phyloP scores from a whole-genome alignment of 1,140 invertebrate species.

The Apis cerana region DNA sequence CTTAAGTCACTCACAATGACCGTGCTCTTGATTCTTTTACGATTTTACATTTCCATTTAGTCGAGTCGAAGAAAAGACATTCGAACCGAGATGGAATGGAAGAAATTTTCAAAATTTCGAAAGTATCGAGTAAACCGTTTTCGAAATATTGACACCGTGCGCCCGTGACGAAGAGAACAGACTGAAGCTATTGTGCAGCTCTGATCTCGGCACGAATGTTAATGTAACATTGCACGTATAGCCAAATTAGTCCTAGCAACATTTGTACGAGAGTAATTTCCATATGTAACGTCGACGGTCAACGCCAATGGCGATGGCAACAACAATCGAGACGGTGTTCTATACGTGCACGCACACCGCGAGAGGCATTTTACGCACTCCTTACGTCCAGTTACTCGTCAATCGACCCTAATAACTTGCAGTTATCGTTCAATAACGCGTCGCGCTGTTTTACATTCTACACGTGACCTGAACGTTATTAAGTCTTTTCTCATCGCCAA shows the following conservation, averaged over 20 bases:
- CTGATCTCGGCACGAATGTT: slow-evolving; percentile 45
- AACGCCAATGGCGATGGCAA: slow-evolving; percentile 64
- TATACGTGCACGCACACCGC: slow-evolving; percentile 64
- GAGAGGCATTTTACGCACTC: slow-evolving; percentile 70
- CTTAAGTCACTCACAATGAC: background rate
- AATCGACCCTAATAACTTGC: slow-evolving; percentile 77
- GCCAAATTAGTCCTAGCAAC: slow-evolving; percentile 36
- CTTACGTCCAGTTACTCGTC: slow-evolving; percentile 66
- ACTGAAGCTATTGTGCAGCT: slow-evolving; percentile 18
- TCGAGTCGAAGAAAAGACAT: background rate
- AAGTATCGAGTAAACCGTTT: background rate
- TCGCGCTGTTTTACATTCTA: slow-evolving; percentile 63
- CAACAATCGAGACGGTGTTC: slow-evolving; percentile 66
- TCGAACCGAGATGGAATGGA: background rate
- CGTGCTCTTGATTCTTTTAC: no score
- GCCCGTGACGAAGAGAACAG: slow-evolving; percentile 26
- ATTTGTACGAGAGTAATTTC: slow-evolving; percentile 56
- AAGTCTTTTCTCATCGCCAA: slow-evolving; percentile 50
- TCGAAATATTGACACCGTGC: slow-evolving; percentile 9
- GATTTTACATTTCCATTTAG: slow-evolving; percentile 4
- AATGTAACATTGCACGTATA: slow-evolving; percentile 44
- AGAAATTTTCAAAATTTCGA: background rate
- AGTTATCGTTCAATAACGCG: slow-evolving; percentile 71
- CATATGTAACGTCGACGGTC: slow-evolving; percentile 53
- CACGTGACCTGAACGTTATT: slow-evolving; percentile 47